Conservation (phyloP, 2,888 invertebrate species). For the Salticus scenicus region DNA sequence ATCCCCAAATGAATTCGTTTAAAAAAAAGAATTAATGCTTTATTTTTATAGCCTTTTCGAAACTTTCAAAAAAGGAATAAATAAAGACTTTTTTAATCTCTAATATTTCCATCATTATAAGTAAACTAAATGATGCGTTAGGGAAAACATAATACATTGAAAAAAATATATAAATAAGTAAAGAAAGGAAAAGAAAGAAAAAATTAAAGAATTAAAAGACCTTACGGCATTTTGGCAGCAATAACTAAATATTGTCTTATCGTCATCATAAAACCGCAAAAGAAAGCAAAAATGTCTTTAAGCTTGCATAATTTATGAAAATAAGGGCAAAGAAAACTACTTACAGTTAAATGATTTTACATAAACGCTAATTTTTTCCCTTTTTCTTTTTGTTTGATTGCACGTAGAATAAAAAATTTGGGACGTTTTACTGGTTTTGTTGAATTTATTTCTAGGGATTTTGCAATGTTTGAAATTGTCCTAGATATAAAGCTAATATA, state of each 20-base stretch:
- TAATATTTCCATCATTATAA: no score
- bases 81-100: no score
- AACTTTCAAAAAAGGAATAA: no score
- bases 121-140: no score
- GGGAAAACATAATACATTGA: no score
- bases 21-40: no score
- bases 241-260: not conserved
- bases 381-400: not conserved
- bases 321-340: not conserved
- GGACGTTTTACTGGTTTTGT: not conserved
- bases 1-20: no score
- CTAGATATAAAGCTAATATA: no score
- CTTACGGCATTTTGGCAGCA: not conserved
- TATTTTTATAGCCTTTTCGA: no score
- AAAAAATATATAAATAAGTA: no score
- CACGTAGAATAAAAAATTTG: not conserved
- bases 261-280: not conserved
- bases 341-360: constrained; percentile 1
- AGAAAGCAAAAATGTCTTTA: not conserved
- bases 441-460: not conserved
- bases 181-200: no score
- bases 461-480: no score
- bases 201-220: not conserved
- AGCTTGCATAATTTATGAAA: constrained; percentile 1
- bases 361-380: not conserved